Conservation (phyloP, 2,113 vertebrate genomes). For the Gymnarchus niloticus region DNA sequence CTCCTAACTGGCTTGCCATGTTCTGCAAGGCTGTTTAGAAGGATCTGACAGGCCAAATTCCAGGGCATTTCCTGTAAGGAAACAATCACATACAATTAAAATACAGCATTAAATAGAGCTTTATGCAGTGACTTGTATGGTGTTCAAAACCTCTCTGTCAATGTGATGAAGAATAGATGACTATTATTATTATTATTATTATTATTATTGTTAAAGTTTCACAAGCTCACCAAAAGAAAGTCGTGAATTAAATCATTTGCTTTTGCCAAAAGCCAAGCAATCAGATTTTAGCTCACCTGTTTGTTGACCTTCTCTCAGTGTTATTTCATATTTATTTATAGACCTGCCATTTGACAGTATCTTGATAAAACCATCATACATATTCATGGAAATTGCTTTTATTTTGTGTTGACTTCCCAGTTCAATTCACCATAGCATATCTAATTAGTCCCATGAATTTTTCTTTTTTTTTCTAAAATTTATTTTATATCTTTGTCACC, state of each 20-base stretch:
- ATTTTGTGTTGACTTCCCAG: background rate
- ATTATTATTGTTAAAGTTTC: background rate
- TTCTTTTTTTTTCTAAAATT: background rate
- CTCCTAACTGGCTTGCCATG: background rate
- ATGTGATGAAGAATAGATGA: background rate
- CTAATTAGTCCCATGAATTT: slow-evolving; percentile 1
- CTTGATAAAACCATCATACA: background rate
- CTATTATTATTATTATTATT: background rate
- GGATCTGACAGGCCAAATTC: background rate
- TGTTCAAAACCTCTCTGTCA: background rate
- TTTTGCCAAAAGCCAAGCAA: background rate
- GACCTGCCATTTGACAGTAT: background rate
- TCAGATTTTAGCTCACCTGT: background rate
- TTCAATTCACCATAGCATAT: background rate
- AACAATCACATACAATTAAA: background rate
- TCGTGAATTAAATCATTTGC: background rate
- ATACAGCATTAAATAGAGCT: background rate
- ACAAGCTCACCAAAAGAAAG: too few species aligned
- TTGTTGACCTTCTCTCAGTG: background rate
- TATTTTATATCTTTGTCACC: background rate
- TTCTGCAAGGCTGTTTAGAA: background rate
- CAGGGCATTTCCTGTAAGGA: slow-evolving; percentile 4
- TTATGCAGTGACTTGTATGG: background rate
- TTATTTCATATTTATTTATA: background rate
- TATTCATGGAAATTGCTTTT: background rate